Base-by-base conservation (phyloP, 2,888 invertebrate species). In the Protonemura montana region DNA sequence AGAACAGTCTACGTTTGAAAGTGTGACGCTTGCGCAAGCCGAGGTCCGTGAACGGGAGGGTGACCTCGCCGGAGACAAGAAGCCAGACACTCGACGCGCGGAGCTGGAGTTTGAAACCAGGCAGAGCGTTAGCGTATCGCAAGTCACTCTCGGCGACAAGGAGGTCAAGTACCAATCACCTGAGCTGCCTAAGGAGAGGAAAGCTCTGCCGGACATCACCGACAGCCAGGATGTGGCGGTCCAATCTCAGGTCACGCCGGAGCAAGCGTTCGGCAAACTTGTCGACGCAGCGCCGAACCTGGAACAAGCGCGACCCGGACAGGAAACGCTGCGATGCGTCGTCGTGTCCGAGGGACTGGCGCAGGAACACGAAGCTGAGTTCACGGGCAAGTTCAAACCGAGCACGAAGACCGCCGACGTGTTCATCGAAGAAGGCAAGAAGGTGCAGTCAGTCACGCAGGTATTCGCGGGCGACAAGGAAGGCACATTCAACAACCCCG, bases 1-100 rank as follows among this genome's bases (percentile, higher is more conserved):
- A 85, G 90, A 93, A 86, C 91, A 92, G 87, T 90, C 92, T 26
- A 91, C 93, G 25, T 92, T 94, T 83, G 93, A 93, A 90, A 93
- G 93, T 87, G 91, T 95, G 59, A 92, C 93, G 88, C 93, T 92
- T 88, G 93, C 92, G 87, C 94, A 94, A 91, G 92, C 93, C 83
- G 88, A 93, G 29, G 85, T 90, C 5, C 89, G 90, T 41, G 91
- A 92, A 89, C 89, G 89, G n/a, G 92, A 92, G 91, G 90, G 90
- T 0, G 89, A 88, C 3, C 90, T 93, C 21, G 89, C 91, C 13
- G 91, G 90, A 28, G 90, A 91, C 89, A 89, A 90, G 86, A 89
- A 90, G 87, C 89, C 92, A 16, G 90, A 91, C 84, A 88, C 89
- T 0, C 91, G 91, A 88, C 90, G 90, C 86, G 92, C 92, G n/a